A percentile compares a stretch with the other conserved stretches of the same genome.
These are phyloP conservation scores for Scrobipalpa atriplicella DNA, from an alignment of 2,888 invertebrate species.

Conservation along the genomic window DNA sequence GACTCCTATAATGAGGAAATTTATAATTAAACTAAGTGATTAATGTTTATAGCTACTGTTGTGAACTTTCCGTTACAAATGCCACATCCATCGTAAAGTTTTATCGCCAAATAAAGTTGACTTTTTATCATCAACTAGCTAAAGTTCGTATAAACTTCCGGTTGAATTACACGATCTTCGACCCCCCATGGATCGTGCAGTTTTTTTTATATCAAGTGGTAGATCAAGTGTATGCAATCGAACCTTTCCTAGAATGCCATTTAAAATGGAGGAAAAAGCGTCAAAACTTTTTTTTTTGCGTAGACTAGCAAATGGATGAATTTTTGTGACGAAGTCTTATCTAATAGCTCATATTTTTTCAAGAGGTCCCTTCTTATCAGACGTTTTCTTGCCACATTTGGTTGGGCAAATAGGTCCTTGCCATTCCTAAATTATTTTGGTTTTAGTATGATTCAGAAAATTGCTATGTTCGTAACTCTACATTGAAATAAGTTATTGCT, in stretches of 20 bases:
- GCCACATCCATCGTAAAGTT: not conserved
- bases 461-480: too few relatives aligned
- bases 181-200: not conserved
- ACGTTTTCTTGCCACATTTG: too few relatives aligned
- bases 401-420: too few relatives aligned
- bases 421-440: too few relatives aligned
- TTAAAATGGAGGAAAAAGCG: not conserved
- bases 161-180: not conserved
- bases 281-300: too few relatives aligned
- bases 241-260: not conserved
- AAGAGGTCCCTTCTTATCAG: too few relatives aligned
- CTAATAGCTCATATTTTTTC: too few relatives aligned
- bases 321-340: too few relatives aligned
- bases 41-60: not conserved
- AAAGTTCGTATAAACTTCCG: slow-evolving; percentile 4
- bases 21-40: not conserved
- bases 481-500: too few relatives aligned
- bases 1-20: not conserved
- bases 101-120: not conserved
- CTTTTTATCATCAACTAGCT: not conserved
- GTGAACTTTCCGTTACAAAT: not conserved
- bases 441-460: too few relatives aligned
- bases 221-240: too few relatives aligned
- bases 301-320: too few relatives aligned
- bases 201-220: not conserved